These are phyloP conservation scores for Sminthurides aquaticus DNA, from an alignment of 2,888 invertebrate genomes.

Conservation along the genomic window DNA sequence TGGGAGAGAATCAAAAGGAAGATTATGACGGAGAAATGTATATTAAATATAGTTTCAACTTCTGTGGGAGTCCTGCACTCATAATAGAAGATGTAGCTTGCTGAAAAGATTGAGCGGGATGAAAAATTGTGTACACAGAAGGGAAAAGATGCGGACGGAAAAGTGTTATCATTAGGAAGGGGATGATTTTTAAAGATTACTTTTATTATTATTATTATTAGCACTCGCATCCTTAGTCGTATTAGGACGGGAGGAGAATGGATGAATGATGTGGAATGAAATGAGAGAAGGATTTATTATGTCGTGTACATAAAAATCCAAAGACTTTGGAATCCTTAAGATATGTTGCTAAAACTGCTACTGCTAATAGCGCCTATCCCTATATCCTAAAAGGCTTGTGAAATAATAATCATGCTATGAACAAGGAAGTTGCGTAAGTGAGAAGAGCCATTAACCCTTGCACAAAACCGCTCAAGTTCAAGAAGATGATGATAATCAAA, in stretches of 20 bases:
- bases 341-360: too few species aligned
- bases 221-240: background rate
- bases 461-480: background rate
- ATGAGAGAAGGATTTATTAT: background rate
- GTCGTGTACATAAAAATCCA: too few species aligned
- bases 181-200: background rate
- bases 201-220: background rate
- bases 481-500: too few species aligned
- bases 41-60: background rate
- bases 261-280: background rate
- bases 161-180: background rate
- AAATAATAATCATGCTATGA: background rate
- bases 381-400: too few species aligned
- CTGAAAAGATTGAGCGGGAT: background rate
- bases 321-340: too few species aligned
- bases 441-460: background rate
- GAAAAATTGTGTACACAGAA: background rate
- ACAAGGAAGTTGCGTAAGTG: background rate
- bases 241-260: background rate
- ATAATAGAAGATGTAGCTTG: background rate
- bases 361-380: too few species aligned
- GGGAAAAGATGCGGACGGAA: background rate
- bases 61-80: background rate
- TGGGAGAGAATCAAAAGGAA: background rate
- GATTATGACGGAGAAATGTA: background rate